phyloP scores from a whole-genome alignment of 2,113 vertebrate species.

The Oncorhynchus tshawytscha region DNA sequence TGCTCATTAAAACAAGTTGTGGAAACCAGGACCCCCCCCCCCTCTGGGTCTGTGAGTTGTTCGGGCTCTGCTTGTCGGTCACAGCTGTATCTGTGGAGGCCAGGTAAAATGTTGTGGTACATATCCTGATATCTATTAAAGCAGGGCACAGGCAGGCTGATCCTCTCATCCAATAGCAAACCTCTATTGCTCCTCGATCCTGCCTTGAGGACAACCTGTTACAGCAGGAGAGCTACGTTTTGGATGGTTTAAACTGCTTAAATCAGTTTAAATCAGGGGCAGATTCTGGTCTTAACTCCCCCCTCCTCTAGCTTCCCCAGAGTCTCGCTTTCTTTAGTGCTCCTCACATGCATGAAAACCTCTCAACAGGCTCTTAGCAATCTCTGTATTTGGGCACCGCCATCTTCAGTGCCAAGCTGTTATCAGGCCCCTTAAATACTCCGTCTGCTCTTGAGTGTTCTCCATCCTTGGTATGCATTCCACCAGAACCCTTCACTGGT shows the following conservation, averaged over 20 bases:
- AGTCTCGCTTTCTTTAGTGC: background rate
- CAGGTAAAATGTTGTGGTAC: background rate
- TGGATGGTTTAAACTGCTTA: background rate
- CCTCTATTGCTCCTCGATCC: background rate
- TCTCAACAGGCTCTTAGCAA: background rate
- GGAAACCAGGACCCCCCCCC: background rate
- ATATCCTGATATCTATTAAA: background rate
- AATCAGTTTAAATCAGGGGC: background rate
- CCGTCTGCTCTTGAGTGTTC: background rate
- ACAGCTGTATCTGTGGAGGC: background rate
- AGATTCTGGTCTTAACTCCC: background rate
- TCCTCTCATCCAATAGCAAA: background rate
- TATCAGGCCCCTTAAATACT: background rate
- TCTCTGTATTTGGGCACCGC: background rate
- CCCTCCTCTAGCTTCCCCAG: background rate
- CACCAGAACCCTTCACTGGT: background rate
- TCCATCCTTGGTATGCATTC: slow-evolving; percentile 2
- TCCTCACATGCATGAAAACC: background rate
- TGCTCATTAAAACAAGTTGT: background rate
- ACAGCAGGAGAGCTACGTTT: background rate
- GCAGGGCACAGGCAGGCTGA: background rate
- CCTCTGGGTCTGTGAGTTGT: background rate
- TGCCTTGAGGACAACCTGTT: background rate
- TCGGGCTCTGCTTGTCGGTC: background rate
- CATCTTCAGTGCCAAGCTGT: background rate